Percentiles rank a stretch among this genome's conserved stretches.
Conservation (phyloP, 2,113 vertebrate genomes). For the Mystacornis crossleyi region DNA sequence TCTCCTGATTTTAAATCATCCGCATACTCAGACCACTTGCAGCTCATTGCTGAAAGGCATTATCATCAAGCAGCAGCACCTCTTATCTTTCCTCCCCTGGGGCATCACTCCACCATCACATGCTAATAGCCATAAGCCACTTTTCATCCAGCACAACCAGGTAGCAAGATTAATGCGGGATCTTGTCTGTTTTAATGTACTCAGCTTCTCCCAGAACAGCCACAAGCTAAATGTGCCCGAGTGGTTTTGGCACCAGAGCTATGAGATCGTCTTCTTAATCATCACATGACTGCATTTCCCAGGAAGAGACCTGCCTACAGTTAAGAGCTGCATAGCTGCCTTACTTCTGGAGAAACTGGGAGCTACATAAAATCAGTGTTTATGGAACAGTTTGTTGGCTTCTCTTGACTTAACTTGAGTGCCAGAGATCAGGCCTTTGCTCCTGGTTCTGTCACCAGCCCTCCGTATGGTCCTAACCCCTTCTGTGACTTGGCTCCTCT, state of each 20-base stretch:
- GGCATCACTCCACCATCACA: background rate
- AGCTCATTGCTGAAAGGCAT: background rate
- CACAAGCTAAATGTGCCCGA: background rate
- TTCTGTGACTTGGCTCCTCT: background rate
- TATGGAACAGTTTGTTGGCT: background rate
- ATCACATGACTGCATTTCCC: background rate
- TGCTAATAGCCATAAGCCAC: background rate
- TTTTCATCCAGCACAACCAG: background rate
- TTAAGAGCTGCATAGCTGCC: background rate
- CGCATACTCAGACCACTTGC: background rate
- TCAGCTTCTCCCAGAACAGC: background rate
- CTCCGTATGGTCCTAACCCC: rapidly evolving
- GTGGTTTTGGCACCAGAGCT: background rate
- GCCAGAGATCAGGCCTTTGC: background rate
- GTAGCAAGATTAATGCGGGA: background rate
- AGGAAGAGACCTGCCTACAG: background rate
- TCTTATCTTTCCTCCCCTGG: background rate
- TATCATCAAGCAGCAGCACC: background rate
- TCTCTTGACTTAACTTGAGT: background rate
- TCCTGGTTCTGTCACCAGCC: background rate
- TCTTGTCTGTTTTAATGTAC: background rate
- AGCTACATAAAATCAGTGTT: background rate
- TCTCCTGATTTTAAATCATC: slow-evolving; percentile 22
- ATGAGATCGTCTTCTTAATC: background rate
- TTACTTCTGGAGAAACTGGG: background rate